These are phyloP conservation scores for Chrysaora quinquecirrha DNA, from an alignment of 30 jellyfish, hydroid and myxozoan species.

Conservation along the genomic window DNA sequence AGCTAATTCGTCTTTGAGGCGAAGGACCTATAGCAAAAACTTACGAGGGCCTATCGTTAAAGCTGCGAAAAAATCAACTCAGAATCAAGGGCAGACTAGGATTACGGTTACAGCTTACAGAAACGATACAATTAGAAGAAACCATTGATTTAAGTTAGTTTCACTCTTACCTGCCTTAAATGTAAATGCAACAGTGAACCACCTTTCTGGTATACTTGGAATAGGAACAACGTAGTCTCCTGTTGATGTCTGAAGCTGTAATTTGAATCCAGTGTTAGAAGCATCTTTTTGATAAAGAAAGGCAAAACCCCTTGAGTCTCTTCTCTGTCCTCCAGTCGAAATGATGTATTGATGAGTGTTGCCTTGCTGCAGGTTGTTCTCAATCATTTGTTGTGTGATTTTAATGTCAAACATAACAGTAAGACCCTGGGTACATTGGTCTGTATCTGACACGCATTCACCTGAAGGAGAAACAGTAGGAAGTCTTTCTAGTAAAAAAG, in stretches of 20 bases:
- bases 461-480: conserved; percentile 50
- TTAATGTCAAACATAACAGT: conserved; percentile 86
- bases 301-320: conserved; percentile 95
- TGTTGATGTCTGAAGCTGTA: conserved; percentile 84
- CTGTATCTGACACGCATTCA: conserved; percentile 85
- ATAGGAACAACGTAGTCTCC: conserved; percentile 81
- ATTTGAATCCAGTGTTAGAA: conserved; percentile 77
- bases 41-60: no score
- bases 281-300: conserved; percentile 88
- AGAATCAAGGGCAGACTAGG: no score
- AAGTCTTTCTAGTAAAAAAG: no score
- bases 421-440: conserved; percentile 72
- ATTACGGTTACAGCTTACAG: no score
- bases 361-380: conserved; percentile 50
- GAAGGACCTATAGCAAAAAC: no score
- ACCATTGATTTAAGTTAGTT: no score
- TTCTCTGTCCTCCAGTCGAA: conserved; percentile 95
- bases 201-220: conserved; percentile 62
- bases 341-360: conserved; percentile 75
- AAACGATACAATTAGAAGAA: no score
- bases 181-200: conserved; percentile 88
- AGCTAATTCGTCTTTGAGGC: no score
- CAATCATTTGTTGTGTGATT: conserved; percentile 64
- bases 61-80: no score
- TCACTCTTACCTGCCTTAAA: conserved; percentile 59